A percentile compares a stretch with the other conserved stretches of the same genome.
Evolutionary conservation across 2,797 vertebrate genomes (phyloP).

Genomic region (Falco naumanni): DNA sequence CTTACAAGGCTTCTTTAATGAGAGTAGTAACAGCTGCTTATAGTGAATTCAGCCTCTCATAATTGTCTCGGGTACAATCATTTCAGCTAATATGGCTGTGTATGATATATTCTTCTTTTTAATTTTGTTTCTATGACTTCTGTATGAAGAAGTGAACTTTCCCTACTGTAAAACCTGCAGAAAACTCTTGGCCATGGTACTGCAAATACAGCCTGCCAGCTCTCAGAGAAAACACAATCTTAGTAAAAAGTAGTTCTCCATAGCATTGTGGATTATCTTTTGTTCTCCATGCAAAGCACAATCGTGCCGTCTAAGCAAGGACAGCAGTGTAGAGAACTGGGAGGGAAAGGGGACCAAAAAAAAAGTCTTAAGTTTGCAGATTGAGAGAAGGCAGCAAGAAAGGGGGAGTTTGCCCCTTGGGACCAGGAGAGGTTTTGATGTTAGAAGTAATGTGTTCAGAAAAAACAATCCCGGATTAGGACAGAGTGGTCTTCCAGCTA

Average conservation of each 20-base stretch:
- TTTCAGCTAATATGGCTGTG: not conserved
- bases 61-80: not conserved
- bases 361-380: not conserved
- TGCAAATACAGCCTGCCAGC: not conserved
- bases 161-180: not conserved
- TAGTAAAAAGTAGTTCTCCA: not conserved
- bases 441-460: not conserved
- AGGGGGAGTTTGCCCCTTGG: not conserved
- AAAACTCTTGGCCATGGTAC: not conserved
- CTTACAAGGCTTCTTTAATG: not conserved
- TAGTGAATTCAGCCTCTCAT: not conserved
- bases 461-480: not conserved
- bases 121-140: not conserved
- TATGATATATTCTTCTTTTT: not conserved
- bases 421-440: not conserved
- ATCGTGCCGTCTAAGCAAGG: not conserved
- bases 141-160: not conserved
- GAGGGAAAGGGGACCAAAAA: fast-evolving
- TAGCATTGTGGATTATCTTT: not conserved
- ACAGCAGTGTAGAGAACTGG: not conserved
- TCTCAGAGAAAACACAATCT: not conserved
- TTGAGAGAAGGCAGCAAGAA: not conserved
- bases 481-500: not conserved
- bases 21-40: not conserved
- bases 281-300: not conserved